Percentiles rank a stretch among this genome's conserved stretches.
Evolutionary conservation across 1,140 invertebrate species (phyloP).

Genomic region (Aphis gossypii): DNA sequence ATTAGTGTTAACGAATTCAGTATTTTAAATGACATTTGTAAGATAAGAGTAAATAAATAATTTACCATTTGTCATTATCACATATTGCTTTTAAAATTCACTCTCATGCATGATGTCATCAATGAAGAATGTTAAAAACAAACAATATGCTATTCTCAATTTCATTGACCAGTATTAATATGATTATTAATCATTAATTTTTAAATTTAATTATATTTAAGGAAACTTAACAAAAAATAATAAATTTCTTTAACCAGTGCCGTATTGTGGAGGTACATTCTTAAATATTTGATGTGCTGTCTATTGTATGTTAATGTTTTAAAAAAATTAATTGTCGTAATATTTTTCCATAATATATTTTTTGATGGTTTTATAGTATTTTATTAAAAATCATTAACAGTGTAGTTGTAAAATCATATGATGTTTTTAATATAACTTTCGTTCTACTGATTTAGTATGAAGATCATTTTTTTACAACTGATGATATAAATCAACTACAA

Average conservation of each 20-base stretch:
- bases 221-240: not conserved
- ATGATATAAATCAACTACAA: not conserved
- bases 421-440: constrained; percentile 54
- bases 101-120: not conserved
- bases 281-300: not conserved
- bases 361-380: not conserved
- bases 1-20: not conserved
- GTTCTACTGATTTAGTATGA: constrained; percentile 57
- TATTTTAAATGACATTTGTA: not conserved
- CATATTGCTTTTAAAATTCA: not conserved
- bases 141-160: not conserved
- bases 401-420: constrained; percentile 35
- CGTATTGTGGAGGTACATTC: not conserved
- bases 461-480: constrained; percentile 11
- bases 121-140: not conserved
- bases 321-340: not conserved
- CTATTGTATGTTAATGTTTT: not conserved
- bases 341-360: not conserved
- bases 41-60: not conserved
- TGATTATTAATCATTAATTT: not conserved
- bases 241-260: not conserved
- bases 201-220: not conserved
- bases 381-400: not conserved
- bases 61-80: not conserved
- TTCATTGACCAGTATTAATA: not conserved